Base-by-base conservation (phyloP, 2,797 vertebrate genomes). In the Siniperca undulata region DNA sequence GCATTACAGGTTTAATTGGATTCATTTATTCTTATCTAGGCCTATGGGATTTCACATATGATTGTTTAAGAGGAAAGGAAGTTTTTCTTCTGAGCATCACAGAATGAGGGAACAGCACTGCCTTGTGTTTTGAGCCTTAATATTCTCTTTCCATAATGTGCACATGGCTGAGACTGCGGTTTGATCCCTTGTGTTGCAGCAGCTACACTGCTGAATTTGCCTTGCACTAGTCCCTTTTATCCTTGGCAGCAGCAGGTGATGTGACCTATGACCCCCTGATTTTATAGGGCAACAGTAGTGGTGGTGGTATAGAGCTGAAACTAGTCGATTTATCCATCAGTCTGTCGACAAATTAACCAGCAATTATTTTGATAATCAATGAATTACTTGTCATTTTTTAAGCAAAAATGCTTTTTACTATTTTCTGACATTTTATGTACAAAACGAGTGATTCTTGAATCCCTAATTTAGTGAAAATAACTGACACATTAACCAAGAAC, bases 21-120 rank as follows among this genome's bases (percentile, higher is more conserved):
- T 66, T 56, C 0, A 62, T 68, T 38, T 9, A 58, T 22, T 62
- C 17, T 7, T 52, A 52, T 73, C 42, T 34, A 36, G 12, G 66
- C 56, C 2, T 17, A 3, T 53, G 55, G 61, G 40, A 38, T 34
- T 69, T 48, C 72, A 36, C 53, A 36, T 65, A 3, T 11, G 14
- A 50, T 40, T 61, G 58, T 53, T 69, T 22, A 42, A 58, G 13
- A 64, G 22, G 38, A 46, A 40, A 67, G n/a, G 14, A n/a, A 2
- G 8, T 24, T 27, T 52, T 42, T 65, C 50, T 17, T 72, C 38
- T 70, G 69, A 68, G 30, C 38, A 44, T 67, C 58, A 42, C 48
- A 73, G 13, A 50, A 13, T 46, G 7, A 53, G 12, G 16, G 19
- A 67, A 36, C 42, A 70, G 62, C 44, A 36, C 36, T 52, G 56